A percentile compares a stretch with the other conserved stretches of the same genome.
Evolutionary conservation across 2,888 invertebrate species (phyloP).

Genomic region (Callyntrura sp.): DNA sequence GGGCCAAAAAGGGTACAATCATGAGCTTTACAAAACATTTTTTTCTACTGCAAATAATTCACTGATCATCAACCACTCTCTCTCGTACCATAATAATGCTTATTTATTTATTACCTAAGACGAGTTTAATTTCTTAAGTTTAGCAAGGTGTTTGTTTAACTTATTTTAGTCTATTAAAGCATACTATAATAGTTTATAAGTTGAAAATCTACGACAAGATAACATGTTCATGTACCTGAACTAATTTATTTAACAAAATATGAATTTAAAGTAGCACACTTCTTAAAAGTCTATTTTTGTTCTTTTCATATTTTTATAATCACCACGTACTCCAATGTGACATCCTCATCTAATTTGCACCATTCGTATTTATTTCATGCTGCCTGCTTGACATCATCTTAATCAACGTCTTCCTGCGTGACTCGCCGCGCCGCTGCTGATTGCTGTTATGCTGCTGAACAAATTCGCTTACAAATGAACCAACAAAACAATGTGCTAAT

Average conservation of each 20-base stretch:
- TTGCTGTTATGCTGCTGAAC: not conserved
- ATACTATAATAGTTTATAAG: slow-evolving; percentile 48
- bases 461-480: slow-evolving; percentile 1
- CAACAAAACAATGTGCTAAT: slow-evolving; percentile 43
- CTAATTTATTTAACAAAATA: slow-evolving; percentile 41
- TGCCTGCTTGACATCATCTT: not conserved
- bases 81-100: slow-evolving; percentile 50
- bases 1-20: slow-evolving; percentile 63
- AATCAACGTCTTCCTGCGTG: not conserved
- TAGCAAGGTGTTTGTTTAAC: slow-evolving; percentile 38
- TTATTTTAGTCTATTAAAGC: slow-evolving; percentile 11
- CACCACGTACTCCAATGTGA: slow-evolving; percentile 4
- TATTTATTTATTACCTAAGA: slow-evolving; percentile 42
- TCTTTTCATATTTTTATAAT: slow-evolving; percentile 60
- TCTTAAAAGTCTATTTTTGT: slow-evolving; percentile 33
- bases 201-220: not conserved
- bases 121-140: slow-evolving; percentile 14
- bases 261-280: slow-evolving; percentile 1
- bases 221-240: slow-evolving; percentile 74
- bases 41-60: slow-evolving; percentile 17
- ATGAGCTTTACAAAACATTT: slow-evolving; percentile 44
- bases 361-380: slow-evolving; percentile 41
- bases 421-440: not conserved
- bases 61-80: slow-evolving; percentile 55
- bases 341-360: slow-evolving; percentile 38